Conservation (phyloP, 2,113 vertebrate species). For the Xiphorhynchus elegans region DNA sequence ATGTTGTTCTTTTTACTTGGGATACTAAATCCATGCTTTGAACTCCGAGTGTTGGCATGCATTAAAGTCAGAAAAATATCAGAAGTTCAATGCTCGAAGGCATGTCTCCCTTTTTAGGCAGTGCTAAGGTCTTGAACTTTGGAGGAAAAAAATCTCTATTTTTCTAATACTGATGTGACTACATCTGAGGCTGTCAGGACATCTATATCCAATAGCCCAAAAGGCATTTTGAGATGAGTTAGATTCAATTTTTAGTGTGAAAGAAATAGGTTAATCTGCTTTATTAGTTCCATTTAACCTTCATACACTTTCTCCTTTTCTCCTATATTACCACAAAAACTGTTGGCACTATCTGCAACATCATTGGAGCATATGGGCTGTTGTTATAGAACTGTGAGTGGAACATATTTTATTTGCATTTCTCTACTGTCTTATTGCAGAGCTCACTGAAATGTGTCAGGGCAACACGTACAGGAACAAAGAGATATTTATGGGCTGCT, state of each 20-base stretch:
- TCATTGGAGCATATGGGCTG: background rate
- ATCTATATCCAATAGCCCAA: background rate
- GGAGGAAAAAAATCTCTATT: background rate
- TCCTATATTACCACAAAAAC: background rate
- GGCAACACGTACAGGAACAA: background rate
- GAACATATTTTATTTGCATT: background rate
- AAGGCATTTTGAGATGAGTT: slow-evolving; percentile 2
- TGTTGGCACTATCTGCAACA: background rate
- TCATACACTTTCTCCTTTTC: background rate
- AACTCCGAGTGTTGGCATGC: slow-evolving; percentile 43
- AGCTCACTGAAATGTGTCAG: background rate
- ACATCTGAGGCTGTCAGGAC: background rate
- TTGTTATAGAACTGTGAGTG: background rate
- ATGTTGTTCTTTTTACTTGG: background rate
- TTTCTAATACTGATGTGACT: background rate
- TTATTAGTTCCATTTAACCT: background rate
- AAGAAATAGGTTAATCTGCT: background rate
- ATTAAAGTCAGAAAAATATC: slow-evolving; percentile 47
- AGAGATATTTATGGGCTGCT: background rate
- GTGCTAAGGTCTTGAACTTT: slow-evolving; percentile 44
- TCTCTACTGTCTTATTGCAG: background rate
- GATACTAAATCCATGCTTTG: slow-evolving; percentile 36
- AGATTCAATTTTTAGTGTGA: background rate
- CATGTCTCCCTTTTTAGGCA: slow-evolving; percentile 36
- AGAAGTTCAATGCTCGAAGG: slow-evolving; percentile 25